Conservation (phyloP, 2,797 vertebrate genomes). For the Cossypha caffra region DNA sequence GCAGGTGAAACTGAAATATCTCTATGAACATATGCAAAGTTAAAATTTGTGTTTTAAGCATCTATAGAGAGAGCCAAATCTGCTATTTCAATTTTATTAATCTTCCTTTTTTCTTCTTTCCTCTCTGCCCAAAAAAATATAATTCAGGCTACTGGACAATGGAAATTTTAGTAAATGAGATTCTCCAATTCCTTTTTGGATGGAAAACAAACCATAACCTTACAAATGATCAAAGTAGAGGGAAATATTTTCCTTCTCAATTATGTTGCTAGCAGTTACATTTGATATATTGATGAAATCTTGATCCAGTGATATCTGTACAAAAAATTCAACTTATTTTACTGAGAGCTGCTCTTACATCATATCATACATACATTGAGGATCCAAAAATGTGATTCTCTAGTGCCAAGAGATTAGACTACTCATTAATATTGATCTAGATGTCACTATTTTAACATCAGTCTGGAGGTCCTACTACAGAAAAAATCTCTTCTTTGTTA, state of each 20-base stretch:
- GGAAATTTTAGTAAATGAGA: neutral
- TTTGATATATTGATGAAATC: neutral
- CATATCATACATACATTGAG: neutral
- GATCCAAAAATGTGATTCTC: neutral
- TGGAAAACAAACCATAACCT: neutral
- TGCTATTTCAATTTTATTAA: neutral
- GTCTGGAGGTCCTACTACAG: neutral
- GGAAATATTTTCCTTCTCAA: neutral
- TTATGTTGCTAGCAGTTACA: neutral
- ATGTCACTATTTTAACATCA: neutral
- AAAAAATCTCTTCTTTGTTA: neutral
- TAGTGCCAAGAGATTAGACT: neutral
- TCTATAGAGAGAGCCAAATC: neutral
- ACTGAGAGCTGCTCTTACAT: neutral
- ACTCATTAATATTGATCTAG: neutral
- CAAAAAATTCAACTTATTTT: neutral
- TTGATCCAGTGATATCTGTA: neutral
- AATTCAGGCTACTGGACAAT: neutral
- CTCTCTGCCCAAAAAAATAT: neutral
- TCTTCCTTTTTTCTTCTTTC: neutral
- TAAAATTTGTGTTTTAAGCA: neutral
- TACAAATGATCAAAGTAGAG: neutral
- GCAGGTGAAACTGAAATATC: neutral
- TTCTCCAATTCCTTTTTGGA: neutral
- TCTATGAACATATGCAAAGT: neutral